A percentile compares a stretch with the other conserved stretches of the same genome.
These are phyloP conservation scores for Troides helena DNA, from an alignment of 2,888 invertebrate genomes.

Conservation along the genomic window DNA sequence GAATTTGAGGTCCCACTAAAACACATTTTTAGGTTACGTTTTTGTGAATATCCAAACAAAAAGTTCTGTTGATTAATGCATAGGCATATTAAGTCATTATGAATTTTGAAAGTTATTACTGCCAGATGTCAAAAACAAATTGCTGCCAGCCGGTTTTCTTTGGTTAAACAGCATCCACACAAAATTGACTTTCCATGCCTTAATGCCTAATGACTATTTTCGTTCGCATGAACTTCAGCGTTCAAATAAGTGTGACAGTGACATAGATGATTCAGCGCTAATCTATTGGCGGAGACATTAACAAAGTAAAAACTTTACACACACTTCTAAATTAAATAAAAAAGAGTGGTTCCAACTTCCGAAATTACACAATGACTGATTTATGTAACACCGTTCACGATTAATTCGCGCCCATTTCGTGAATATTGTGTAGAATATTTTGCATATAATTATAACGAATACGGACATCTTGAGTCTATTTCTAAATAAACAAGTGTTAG, in stretches of 20 bases:
- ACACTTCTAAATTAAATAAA: constrained; percentile 27
- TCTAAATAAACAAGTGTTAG: not conserved
- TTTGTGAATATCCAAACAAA: constrained; percentile 8
- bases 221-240: not conserved
- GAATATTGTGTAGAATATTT: not conserved
- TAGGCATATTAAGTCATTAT: constrained; percentile 8
- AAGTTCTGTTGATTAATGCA: constrained; percentile 1
- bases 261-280: constrained; percentile 32
- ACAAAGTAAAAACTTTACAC: constrained; percentile 32
- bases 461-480: not conserved
- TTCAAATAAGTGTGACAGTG: constrained; percentile 20
- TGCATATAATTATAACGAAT: not conserved
- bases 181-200: not conserved
- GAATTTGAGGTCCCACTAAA: not conserved
- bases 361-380: constrained; percentile 35
- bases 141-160: not conserved
- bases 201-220: not conserved
- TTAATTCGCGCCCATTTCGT: not conserved
- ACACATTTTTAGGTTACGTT: constrained; percentile 16
- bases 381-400: constrained; percentile 25
- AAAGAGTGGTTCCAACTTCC: constrained; percentile 36
- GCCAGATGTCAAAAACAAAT: not conserved
- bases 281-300: constrained; percentile 21
- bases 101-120: constrained; percentile 11
- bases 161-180: not conserved